Evolutionary conservation across 2,113 vertebrate species (phyloP), one percentile per base, ranked within the genome.

Genomic region (Erythrolamprus reginae): DNA sequence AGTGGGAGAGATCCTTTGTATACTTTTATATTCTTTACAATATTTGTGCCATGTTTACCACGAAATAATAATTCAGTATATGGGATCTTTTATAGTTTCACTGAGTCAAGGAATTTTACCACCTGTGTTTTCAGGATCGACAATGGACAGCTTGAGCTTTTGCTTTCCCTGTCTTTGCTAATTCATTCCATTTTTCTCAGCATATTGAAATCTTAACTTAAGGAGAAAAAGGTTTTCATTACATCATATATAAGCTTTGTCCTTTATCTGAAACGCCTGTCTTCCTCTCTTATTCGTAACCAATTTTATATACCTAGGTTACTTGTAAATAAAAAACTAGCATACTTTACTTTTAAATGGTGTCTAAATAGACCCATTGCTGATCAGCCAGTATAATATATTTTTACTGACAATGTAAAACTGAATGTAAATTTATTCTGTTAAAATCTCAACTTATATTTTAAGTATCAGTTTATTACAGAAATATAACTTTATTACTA

Each of bases 391-490:
- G 53, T 82, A 58, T 33, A n/a, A 9, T 58, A 52, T 83, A 52
- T 65, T 77, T 38, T 2, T 56, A 92, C 38, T 84, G 86, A 70
- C 86, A 88, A 90, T 61, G 38, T 92, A 89, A 90, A 92, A 90
- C 56, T 87, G 47, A 89, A 88, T 88, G 85, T 92, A 61, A 90
- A 92, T 92, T 87, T 92, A 61, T 53, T 53, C 26, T 90, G 87
- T 52, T 8, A 86, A 82, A 86, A 84, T 70, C 6, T 52, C 33
- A 28, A 10, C 21, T 83, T 92, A 45, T 92, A 55, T 70, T 48
- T 90, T 90, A 84, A 33, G 10, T 56, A 51, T 10, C 33, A 17
- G 84, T 89, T 88, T 88, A 70, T 84, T 84, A 56, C 90, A 84
- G 47, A 90, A 61, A 84, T 84, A n/a, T 90, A 84, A 17, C 1